A percentile compares a stretch with the other conserved stretches of the same genome.
Conservation (phyloP, 2,797 vertebrate species). For the Kryptopterus vitreolus region DNA sequence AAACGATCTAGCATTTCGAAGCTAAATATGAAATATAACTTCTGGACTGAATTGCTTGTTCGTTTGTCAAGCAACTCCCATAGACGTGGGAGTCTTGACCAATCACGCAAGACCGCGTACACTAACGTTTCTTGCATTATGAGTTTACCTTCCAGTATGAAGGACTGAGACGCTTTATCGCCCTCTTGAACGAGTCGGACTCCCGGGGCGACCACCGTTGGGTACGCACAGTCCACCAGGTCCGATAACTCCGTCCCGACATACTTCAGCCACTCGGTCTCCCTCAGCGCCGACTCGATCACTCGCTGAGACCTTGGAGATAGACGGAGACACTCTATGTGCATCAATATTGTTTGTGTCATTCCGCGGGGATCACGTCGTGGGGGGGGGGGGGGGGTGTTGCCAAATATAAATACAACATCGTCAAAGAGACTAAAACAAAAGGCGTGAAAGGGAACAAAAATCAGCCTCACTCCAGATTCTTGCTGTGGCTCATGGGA, state of each 20-base stretch:
- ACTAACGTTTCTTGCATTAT: not conserved
- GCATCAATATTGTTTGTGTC: slow-evolving; percentile 1
- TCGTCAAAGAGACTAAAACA: not conserved
- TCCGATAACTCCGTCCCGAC: slow-evolving; percentile 67
- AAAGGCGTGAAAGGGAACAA: not conserved
- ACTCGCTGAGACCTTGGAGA: slow-evolving; percentile 67
- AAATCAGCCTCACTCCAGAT: slow-evolving; percentile 66
- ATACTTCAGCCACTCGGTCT: slow-evolving; percentile 74
- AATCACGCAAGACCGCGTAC: too few relatives aligned
- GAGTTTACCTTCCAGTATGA: slow-evolving; percentile 73
- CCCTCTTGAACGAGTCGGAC: slow-evolving; percentile 72
- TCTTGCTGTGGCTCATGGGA: slow-evolving; percentile 71
- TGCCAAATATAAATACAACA: too few relatives aligned
- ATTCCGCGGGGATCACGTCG: too few relatives aligned
- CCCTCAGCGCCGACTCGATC: slow-evolving; percentile 69
- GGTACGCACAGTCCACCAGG: slow-evolving; percentile 68
- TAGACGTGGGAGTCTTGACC: too few relatives aligned
- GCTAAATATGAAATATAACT: too few relatives aligned
- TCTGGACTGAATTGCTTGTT: too few relatives aligned
- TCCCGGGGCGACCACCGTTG: slow-evolving; percentile 64
- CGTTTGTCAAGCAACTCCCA: too few relatives aligned
- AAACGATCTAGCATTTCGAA: too few relatives aligned
- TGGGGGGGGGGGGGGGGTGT: too few relatives aligned
- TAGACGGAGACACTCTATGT: not conserved
- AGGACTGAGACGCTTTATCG: slow-evolving; percentile 67